Evolutionary conservation across 2,113 vertebrate species (phyloP), one percentile per base, ranked within the genome.

Genomic region (Elaphurus davidianus): DNA sequence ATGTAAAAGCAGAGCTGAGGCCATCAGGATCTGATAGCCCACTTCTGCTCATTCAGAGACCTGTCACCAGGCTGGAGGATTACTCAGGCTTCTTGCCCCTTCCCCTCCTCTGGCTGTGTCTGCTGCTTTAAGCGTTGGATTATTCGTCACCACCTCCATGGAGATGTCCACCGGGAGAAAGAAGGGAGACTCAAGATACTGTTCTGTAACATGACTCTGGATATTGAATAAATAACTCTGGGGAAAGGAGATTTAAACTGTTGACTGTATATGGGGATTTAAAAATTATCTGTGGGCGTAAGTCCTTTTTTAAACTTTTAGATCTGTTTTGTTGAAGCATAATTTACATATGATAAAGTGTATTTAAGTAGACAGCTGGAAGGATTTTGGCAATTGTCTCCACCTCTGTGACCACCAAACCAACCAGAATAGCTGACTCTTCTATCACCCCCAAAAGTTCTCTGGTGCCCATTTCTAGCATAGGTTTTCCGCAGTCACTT

Each of bases 81-180:
- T 76, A 23, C 85, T 86, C 64, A 23, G 82, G 87, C 93, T 91
- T 30, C 95, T 92, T n/a, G 21, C 27, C 28, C 62, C 62, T 40
- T 17, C 19, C 36, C 57, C 43, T 94, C 91, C 30, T 36, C 84
- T n/a, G 87, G 47, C 92, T 83, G 13, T n/a, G 79, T 88, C 87
- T 91, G 67, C 84, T 89, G 64, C 94, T 91, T 25, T n/a, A 36
- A 92, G 71, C 54, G 1, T 88, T 85, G 82, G 76, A 71, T 94
- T 97, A 81, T 89, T 97, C 92, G 89, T 84, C 88, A 91, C 90
- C 91, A 82, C 93, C 86, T 95, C 60, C 59, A 55, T 83, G 90
- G 40, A 36, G 67, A 27, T 87, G 95, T 94, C 97, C 97, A 95
- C 81, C 76, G 87, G 81, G 87, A 59, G 33, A 52, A 52, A 82